Evolutionary conservation across 2,888 invertebrate species (phyloP).

Genomic region (Pristionchus mayeri): DNA sequence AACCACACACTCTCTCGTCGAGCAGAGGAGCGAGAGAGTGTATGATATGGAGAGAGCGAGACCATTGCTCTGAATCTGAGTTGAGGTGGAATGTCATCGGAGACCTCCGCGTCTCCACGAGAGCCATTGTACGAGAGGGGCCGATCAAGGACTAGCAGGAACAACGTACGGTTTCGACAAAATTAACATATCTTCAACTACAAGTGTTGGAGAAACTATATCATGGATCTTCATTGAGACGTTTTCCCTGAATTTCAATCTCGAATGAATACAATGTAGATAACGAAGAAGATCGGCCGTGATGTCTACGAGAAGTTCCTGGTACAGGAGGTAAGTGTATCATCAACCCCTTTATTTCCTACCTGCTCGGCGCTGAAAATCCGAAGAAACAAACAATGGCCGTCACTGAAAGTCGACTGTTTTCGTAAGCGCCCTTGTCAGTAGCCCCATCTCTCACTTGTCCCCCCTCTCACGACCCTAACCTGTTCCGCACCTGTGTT

Average conservation of each 20-base stretch:
- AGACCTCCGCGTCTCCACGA: slow-evolving; percentile 4
- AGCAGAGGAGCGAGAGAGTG: too few relatives aligned
- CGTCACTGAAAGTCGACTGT: too few relatives aligned
- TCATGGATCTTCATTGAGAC: too few relatives aligned
- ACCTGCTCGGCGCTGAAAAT: too few relatives aligned
- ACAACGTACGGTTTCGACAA: slow-evolving; percentile 6
- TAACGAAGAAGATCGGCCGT: not conserved
- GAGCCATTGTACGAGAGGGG: slow-evolving; percentile 32
- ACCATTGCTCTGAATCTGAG: too few relatives aligned
- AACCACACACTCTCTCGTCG: too few relatives aligned
- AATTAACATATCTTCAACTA: too few relatives aligned
- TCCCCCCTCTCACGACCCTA: slow-evolving; percentile 1
- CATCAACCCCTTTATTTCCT: too few relatives aligned
- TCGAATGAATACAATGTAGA: too few relatives aligned
- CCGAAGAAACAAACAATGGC: not conserved
- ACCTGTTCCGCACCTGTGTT: not conserved
- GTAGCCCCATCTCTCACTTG: slow-evolving; percentile 2
- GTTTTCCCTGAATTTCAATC: too few relatives aligned
- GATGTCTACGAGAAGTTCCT: slow-evolving; percentile 42
- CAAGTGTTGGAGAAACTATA: too few relatives aligned
- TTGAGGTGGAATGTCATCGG: slow-evolving; percentile 23
- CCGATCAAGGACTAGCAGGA: not conserved
- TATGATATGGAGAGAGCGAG: too few relatives aligned
- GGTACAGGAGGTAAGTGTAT: slow-evolving; percentile 30
- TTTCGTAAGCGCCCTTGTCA: not conserved